Percentiles rank a stretch among this genome's conserved stretches.
phyloP scores from a whole-genome alignment of 2,888 invertebrate species.

The Sesia apiformis region DNA sequence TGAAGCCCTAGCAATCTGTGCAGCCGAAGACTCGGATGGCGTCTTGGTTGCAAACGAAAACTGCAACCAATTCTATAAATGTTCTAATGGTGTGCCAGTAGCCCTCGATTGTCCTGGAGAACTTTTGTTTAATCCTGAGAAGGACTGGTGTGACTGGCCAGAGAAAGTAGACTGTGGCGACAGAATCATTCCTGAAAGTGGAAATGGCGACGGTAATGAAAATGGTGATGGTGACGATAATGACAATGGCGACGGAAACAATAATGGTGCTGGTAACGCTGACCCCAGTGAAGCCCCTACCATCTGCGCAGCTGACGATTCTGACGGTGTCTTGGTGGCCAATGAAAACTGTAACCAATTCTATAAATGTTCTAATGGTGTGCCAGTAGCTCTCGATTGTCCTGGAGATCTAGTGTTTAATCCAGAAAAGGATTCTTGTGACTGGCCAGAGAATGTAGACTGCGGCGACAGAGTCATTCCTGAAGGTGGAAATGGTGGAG shows the following conservation, averaged over 20 bases:
- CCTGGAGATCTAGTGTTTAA: constrained; percentile 14
- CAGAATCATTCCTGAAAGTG: constrained; percentile 10
- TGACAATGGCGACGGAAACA: constrained; percentile 9
- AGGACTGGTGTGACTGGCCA: constrained; percentile 22
- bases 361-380: constrained; percentile 20
- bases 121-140: constrained; percentile 24
- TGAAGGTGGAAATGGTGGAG: neutral
- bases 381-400: constrained; percentile 15
- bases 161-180: constrained; percentile 22
- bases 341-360: constrained; percentile 28
- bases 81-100: constrained; percentile 20
- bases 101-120: constrained; percentile 16
- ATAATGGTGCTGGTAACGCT: neutral
- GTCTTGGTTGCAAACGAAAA: constrained; percentile 23
- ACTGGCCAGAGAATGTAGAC: constrained; percentile 20
- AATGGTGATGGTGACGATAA: constrained; percentile 4
- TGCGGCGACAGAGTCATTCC: constrained; percentile 20
- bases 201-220: constrained; percentile 7
- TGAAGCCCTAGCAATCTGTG: constrained; percentile 24
- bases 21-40: constrained; percentile 17
- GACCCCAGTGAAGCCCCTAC: constrained; percentile 6
- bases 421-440: constrained; percentile 18
- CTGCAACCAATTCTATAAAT: constrained; percentile 32
- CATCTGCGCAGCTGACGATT: constrained; percentile 15
- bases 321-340: constrained; percentile 19